phyloP scores from a whole-genome alignment of 2,797 vertebrate species.

The Periparus ater region DNA sequence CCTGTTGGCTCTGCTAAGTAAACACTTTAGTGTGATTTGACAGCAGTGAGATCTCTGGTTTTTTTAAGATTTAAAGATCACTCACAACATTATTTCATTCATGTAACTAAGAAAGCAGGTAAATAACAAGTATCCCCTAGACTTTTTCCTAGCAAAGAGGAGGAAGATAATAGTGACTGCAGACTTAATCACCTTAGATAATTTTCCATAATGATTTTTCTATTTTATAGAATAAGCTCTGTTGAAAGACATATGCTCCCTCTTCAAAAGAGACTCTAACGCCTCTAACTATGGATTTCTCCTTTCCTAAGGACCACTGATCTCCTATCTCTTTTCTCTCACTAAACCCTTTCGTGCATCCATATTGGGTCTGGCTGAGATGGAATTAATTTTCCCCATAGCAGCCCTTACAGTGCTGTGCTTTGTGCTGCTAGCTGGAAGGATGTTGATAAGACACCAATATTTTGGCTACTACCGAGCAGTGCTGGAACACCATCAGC shows the following conservation, averaged over 20 bases:
- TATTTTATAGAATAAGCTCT: neutral
- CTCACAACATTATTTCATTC: neutral
- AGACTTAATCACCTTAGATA: neutral
- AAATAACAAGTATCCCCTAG: neutral
- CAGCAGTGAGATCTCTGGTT: neutral
- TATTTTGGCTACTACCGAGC: neutral
- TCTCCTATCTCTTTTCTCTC: neutral
- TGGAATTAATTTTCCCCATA: neutral
- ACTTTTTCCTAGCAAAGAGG: neutral
- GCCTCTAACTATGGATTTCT: neutral
- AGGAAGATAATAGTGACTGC: neutral
- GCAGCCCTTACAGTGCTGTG: neutral
- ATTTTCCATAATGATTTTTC: neutral
- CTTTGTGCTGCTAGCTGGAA: neutral
- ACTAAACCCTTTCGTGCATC: neutral
- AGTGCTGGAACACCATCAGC: neutral
- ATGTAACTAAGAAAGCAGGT: neutral
- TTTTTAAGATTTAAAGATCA: neutral
- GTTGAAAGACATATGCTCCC: neutral
- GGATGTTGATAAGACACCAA: neutral
- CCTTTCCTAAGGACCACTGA: neutral
- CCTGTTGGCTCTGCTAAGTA: neutral
- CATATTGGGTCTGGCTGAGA: neutral
- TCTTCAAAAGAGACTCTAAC: neutral
- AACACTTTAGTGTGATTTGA: neutral